phyloP scores from a whole-genome alignment of 2,888 invertebrate genomes.

The Zygaena filipendulae region DNA sequence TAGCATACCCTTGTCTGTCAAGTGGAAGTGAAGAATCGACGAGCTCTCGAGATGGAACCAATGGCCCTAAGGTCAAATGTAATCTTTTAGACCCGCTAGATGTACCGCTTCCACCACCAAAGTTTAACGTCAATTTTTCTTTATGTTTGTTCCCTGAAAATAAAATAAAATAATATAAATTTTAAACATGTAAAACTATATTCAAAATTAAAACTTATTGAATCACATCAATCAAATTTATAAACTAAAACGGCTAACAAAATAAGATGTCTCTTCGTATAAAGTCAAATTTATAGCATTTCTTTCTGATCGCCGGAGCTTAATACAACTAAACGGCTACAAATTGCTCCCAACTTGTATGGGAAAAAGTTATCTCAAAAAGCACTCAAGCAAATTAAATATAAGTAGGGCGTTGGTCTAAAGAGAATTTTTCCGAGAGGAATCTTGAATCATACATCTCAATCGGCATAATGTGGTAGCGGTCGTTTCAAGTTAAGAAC shows the following conservation, averaged over 20 bases:
- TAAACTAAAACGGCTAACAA: too few species aligned
- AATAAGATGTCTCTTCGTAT: too few species aligned
- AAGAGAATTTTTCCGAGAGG: constrained; percentile 38
- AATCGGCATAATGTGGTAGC: constrained; percentile 59
- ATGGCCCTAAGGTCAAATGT: constrained; percentile 77
- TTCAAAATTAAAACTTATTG: too few species aligned
- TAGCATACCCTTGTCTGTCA: constrained; percentile 87
- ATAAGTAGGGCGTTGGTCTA: constrained; percentile 47
- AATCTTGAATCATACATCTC: constrained; percentile 59
- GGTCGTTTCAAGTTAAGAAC: constrained; percentile 48
- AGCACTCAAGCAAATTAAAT: constrained; percentile 67
- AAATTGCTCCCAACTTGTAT: constrained; percentile 54
- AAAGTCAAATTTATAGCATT: too few species aligned
- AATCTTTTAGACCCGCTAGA: constrained; percentile 64
- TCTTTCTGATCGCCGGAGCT: too few species aligned
- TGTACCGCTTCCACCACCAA: constrained; percentile 66
- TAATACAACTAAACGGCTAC: constrained; percentile 59
- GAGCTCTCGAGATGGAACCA: constrained; percentile 75
- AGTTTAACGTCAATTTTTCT: constrained; percentile 80
- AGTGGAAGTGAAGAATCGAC: constrained; percentile 85
- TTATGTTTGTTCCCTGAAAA: constrained; percentile 68
- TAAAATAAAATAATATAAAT: constrained; percentile 10
- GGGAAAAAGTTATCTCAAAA: constrained; percentile 54
- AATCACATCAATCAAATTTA: too few species aligned
- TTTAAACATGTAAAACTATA: constrained; percentile 1